Base-by-base conservation (phyloP, 2,888 invertebrate species). In the Melinaea marsaeus region DNA sequence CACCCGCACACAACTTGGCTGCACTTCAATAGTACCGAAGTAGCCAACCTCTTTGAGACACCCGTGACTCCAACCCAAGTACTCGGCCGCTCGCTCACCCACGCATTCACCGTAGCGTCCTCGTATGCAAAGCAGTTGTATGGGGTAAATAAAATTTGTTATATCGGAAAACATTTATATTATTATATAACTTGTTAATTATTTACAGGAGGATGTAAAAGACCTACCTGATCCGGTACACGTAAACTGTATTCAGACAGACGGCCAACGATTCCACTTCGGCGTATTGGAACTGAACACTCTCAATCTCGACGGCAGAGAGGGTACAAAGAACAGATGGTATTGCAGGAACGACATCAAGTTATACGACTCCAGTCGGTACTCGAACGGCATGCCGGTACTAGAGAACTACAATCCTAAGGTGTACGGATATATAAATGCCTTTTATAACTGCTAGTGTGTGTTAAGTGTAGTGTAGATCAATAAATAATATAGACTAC, bases 221-320 rank as follows among this genome's bases (percentile, higher is more conserved):
- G 88, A 92, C 64, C 86, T 97, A 47, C 94, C 95, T 2, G 92
- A 94, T 74, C 98, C 98, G 4, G 90, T 98, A 60, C 94, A 94
- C 54, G 86, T 97, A 2, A 98, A 98, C 80, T 94, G 95, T 77
- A 92, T 98, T 69, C 96, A 96, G 72, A 94, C 95, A 3, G 94
- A 97, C 79, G 95, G 96, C 1, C 90, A 93, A 71, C 85, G 90
- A 51, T 96, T 95, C 78, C 94, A 97, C 78, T 97, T 98, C 79
- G 94, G 95, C 4, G 92, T 96, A 22, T 93, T 96, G 64, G 97
- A 98, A 84, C 88, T 98, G 13, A 97, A 97, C 75, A 96, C 96
- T 0, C 85, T 96, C 46, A 92, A 96, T 81, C 83, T 96, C 2
- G 79, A 89, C 75, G 91, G 92, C 0, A 79, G 74, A 13, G 89